phyloP scores from a whole-genome alignment of 2,113 vertebrate species.

The Engystomops pustulosus region DNA sequence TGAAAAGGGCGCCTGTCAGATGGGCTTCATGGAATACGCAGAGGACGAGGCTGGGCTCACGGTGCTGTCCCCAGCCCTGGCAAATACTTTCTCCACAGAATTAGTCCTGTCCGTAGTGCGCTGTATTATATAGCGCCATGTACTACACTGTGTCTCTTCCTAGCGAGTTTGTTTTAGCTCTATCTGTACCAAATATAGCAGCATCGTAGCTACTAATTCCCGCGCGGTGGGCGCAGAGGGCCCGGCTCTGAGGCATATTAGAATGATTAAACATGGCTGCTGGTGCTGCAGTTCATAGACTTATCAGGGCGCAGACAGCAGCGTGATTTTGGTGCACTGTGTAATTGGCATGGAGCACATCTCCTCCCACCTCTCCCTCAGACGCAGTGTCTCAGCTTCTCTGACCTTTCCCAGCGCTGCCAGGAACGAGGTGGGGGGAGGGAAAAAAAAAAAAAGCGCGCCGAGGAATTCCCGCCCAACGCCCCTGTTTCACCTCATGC shows the following conservation, averaged over 20 bases:
- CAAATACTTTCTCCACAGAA: too few relatives aligned
- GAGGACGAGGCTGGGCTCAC: too few relatives aligned
- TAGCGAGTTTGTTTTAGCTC: too few relatives aligned
- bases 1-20: too few relatives aligned
- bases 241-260: background rate
- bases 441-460: conserved; percentile 50
- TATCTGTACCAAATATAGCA: too few relatives aligned
- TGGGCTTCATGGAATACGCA: too few relatives aligned
- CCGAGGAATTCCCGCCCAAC: conserved; percentile 79
- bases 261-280: conserved; percentile 41
- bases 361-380: conserved; percentile 25
- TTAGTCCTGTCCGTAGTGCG: too few relatives aligned
- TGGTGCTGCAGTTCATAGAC: background rate
- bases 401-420: conserved; percentile 63
- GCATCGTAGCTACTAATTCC: background rate
- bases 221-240: too few relatives aligned
- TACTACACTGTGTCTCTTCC: too few relatives aligned
- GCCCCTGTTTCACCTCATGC: conserved; percentile 67
- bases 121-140: too few relatives aligned
- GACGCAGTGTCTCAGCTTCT: conserved; percentile 50
- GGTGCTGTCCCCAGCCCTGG: too few relatives aligned
- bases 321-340: conserved; percentile 48
- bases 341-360: conserved; percentile 30
- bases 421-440: conserved; percentile 47
- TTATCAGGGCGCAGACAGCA: conserved; percentile 27